These are phyloP conservation scores for Sebastes steindachneri DNA, from an alignment of 2,797 vertebrate species.

Conservation along the genomic window DNA sequence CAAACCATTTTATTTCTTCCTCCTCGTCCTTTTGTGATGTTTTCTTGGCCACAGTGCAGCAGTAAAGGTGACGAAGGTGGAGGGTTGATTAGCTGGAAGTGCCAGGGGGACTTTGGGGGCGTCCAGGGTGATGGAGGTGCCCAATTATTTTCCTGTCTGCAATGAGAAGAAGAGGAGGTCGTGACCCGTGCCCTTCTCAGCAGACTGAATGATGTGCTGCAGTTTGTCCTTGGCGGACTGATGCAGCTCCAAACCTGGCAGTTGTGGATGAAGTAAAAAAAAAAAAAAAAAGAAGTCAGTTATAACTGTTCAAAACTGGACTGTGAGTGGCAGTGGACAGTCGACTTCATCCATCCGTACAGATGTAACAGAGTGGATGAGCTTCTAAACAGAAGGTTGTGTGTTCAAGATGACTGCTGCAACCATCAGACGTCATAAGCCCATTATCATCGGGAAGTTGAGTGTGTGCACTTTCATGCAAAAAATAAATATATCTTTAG, in stretches of 20 bases:
- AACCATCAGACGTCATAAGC: neutral
- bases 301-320: neutral
- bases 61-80: slow-evolving; percentile 26
- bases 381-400: neutral
- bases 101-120: neutral
- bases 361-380: neutral
- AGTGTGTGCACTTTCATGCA: neutral
- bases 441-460: neutral
- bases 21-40: slow-evolving; percentile 1
- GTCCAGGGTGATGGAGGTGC: slow-evolving; percentile 47
- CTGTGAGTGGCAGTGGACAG: neutral
- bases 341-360: neutral
- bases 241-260: slow-evolving; percentile 23
- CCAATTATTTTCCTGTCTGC: slow-evolving; percentile 57
- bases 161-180: slow-evolving; percentile 20
- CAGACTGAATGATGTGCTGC: slow-evolving; percentile 21
- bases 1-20: neutral
- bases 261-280: neutral
- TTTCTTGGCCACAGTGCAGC: slow-evolving; percentile 17
- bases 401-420: neutral
- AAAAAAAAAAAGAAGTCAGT: neutral
- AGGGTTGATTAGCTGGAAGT: slow-evolving; percentile 39
- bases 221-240: slow-evolving; percentile 28
- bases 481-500: neutral
- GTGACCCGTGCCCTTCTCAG: slow-evolving; percentile 16